Evolutionary conservation across 1,140 invertebrate species (phyloP).

Genomic region (Episyrphus balteatus): DNA sequence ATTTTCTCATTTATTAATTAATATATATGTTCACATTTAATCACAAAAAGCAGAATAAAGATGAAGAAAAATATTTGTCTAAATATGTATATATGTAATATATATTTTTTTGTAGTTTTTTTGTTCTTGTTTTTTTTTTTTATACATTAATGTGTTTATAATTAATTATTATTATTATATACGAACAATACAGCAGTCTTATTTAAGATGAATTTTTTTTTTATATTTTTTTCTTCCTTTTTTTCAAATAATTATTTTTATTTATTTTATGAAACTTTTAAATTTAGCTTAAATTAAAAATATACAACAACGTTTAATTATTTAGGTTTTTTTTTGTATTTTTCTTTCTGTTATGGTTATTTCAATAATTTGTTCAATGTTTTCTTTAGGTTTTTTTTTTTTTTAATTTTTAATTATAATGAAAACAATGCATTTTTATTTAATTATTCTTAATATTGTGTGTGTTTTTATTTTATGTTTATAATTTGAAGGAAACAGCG

Average conservation of each 20-base stretch:
- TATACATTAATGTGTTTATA: constrained; percentile 19
- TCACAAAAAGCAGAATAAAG: constrained; percentile 31
- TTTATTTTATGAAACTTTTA: constrained; percentile 8
- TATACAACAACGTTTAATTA: constrained; percentile 18
- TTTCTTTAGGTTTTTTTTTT: constrained; percentile 7
- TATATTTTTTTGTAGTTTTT: constrained; percentile 11
- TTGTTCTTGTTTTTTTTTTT: constrained; percentile 20
- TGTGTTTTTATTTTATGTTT: constrained; percentile 1
- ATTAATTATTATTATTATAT: constrained; percentile 4
- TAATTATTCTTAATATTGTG: constrained; percentile 1
- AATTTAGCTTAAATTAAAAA: constrained; percentile 7
- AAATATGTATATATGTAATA: constrained; percentile 14
- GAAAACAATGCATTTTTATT: constrained; percentile 1
- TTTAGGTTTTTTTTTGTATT: constrained; percentile 31
- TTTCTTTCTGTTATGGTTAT: not conserved
- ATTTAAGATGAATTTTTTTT: constrained; percentile 26
- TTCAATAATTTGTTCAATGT: constrained; percentile 14
- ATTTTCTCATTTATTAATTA: constrained; percentile 1
- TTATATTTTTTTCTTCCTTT: not conserved
- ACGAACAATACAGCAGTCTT: constrained; percentile 38
- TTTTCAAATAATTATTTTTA: not conserved
- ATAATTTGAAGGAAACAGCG: too few relatives aligned
- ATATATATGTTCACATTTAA: constrained; percentile 26
- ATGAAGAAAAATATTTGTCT: constrained; percentile 28
- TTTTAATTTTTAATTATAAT: constrained; percentile 9